phyloP scores from a whole-genome alignment of 2,888 invertebrate species.

The Diaperis boleti region DNA sequence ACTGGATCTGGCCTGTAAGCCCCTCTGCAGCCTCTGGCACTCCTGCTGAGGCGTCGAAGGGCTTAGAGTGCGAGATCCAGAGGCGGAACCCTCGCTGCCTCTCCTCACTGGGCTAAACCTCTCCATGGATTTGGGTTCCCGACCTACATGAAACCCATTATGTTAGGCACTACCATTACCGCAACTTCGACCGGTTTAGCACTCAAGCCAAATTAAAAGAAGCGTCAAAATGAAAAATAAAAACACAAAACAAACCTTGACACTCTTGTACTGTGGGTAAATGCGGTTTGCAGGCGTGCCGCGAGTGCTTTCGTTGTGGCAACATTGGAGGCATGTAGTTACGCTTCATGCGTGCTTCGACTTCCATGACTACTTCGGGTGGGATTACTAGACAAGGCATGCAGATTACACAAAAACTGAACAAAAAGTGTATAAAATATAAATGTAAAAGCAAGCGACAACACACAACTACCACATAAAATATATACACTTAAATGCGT shows the following conservation, averaged over 20 bases:
- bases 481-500: neutral
- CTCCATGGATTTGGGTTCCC: slow-evolving; percentile 74
- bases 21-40: slow-evolving; percentile 80
- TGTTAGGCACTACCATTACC: neutral
- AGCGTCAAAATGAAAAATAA: slow-evolving; percentile 39
- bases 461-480: slow-evolving; percentile 40
- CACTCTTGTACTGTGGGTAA: slow-evolving; percentile 82
- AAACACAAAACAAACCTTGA: slow-evolving; percentile 71
- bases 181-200: neutral
- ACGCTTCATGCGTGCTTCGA: slow-evolving; percentile 86
- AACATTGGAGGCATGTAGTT: slow-evolving; percentile 79
- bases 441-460: slow-evolving; percentile 35
- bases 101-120: slow-evolving; percentile 92
- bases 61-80: slow-evolving; percentile 70
- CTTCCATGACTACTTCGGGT: slow-evolving; percentile 89
- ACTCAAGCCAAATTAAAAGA: slow-evolving; percentile 7
- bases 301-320: slow-evolving; percentile 70
- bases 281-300: slow-evolving; percentile 67
- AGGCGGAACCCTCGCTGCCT: slow-evolving; percentile 81
- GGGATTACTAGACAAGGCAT: slow-evolving; percentile 77
- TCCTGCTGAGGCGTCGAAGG: slow-evolving; percentile 80
- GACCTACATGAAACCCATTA: slow-evolving; percentile 62
- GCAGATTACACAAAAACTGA: slow-evolving; percentile 52
- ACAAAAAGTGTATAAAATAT: slow-evolving; percentile 55
- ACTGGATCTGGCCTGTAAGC: slow-evolving; percentile 66